Evolutionary conservation across 2,888 invertebrate species (phyloP), one percentile per base, ranked within the genome.

Genomic region (Phorcus lineatus): DNA sequence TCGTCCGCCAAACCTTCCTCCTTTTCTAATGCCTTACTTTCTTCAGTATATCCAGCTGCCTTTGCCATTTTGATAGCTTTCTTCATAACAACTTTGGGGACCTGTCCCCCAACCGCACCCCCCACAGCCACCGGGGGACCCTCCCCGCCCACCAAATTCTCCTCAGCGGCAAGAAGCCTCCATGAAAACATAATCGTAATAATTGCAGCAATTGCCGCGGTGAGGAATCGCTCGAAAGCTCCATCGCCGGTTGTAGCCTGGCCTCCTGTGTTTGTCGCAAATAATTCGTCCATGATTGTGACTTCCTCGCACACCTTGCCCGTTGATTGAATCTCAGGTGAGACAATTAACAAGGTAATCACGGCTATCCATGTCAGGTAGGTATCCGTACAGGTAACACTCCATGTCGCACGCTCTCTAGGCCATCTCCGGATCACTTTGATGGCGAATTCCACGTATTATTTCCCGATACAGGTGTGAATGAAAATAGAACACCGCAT

Each of bases 141-240:
- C 53, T 54, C 80, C 76, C 31, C 80, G 17, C 81, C 84, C 22
- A 88, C 87, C n/a, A 85, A 86, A 57, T 87, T 84, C 47, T 91
- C 90, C 62, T 76, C 76, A 55, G 53, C 24, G 6, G 76, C 87
- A 57, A 92, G 79, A 7, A 92, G 81, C 40, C 91, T 81, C 92
- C 92, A 92, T 0, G 92, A 92, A 80, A 92, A 91, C 84, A 92
- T 89, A 3, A 92, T 91, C 4, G 92, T 92, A 11, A 92, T 89
- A 11, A 92, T 91, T 0, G 92, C 90, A 13, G 91, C 92, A 19
- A 92, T 86, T 24, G 92, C 91, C 0, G 92, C 91, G 1, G 92
- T 89, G 6, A 92, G 83, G 75, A 91, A 91, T n/a, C 91, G 80
- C 81, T 91, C 92, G 79, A 92, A 91, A 0, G 91, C 90, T 36